Evolutionary conservation across 2,113 vertebrate species (phyloP).

Genomic region (Progne subis): DNA sequence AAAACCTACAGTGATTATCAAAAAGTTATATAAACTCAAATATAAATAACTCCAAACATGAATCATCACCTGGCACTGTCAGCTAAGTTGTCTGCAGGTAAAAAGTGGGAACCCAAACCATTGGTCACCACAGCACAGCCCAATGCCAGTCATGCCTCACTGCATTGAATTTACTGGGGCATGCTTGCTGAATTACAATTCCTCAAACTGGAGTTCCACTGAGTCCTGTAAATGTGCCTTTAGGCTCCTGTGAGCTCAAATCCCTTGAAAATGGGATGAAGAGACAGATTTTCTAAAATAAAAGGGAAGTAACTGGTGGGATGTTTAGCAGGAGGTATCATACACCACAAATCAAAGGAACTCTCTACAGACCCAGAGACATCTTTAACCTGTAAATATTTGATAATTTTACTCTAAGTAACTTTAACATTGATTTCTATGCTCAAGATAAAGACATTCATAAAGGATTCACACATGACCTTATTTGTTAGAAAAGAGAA

Average conservation of each 20-base stretch:
- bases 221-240: background rate
- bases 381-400: background rate
- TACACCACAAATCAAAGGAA: background rate
- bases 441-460: background rate
- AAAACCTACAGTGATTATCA: background rate
- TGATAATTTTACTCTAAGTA: background rate
- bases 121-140: background rate
- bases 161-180: background rate
- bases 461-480: background rate
- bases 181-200: fast-evolving
- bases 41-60: background rate
- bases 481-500: background rate
- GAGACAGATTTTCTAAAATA: background rate
- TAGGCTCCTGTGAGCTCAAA: background rate
- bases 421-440: background rate
- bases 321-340: background rate
- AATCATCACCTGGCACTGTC: background rate
- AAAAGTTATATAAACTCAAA: background rate
- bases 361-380: background rate
- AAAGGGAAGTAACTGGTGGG: background rate
- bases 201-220: background rate
- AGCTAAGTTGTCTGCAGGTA: background rate
- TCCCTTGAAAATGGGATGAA: background rate
- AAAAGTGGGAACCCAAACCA: background rate
- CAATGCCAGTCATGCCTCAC: background rate